These are phyloP conservation scores for Malurus melanocephalus DNA, from an alignment of 2,113 vertebrate species.

Conservation along the genomic window DNA sequence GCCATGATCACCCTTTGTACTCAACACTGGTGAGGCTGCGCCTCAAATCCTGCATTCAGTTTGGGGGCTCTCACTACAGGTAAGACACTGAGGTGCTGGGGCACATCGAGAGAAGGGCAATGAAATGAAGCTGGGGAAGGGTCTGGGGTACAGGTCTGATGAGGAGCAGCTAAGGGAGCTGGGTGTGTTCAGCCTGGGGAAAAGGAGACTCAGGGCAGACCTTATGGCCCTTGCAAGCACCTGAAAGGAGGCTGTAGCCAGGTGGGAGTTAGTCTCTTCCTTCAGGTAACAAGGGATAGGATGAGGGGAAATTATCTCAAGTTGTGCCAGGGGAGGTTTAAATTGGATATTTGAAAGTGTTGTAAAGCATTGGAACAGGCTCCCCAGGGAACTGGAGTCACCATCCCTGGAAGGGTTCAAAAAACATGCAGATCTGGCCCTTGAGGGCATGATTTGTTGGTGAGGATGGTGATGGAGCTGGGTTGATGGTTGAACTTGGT, in stretches of 20 bases:
- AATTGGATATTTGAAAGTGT: neutral
- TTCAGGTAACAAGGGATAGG: neutral
- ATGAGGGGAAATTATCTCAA: neutral
- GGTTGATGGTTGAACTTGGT: neutral
- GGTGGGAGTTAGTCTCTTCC: neutral
- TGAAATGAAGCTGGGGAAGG: neutral
- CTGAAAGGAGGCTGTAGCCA: neutral
- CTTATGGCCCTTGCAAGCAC: accelerated
- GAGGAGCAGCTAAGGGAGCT: neutral
- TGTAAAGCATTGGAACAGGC: neutral
- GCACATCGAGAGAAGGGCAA: neutral
- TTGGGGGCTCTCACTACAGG: neutral
- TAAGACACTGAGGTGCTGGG: neutral
- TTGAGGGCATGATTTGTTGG: neutral
- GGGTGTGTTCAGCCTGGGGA: neutral
- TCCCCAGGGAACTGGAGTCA: neutral
- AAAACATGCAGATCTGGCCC: neutral
- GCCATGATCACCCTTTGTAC: neutral
- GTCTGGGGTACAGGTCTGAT: neutral
- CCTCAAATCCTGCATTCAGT: neutral
- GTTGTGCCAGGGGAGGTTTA: neutral
- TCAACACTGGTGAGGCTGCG: accelerated
- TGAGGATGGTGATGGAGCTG: neutral
- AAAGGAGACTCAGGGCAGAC: neutral
- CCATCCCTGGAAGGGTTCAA: neutral